phyloP scores from a whole-genome alignment of 2,113 vertebrate genomes.

The Glaucomys volans region DNA sequence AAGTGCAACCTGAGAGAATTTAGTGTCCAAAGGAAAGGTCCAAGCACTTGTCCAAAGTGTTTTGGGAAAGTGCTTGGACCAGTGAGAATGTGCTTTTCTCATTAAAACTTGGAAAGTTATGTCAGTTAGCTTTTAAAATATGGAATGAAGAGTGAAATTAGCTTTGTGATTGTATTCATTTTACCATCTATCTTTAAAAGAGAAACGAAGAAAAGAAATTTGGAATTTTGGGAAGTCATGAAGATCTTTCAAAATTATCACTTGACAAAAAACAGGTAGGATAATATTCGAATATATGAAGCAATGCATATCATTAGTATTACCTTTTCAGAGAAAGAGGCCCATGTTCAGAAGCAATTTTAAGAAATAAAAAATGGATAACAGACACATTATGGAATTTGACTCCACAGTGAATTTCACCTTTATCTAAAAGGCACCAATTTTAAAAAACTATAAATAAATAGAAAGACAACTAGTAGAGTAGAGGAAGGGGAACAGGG shows the following conservation, averaged over 20 bases:
- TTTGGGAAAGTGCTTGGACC: neutral
- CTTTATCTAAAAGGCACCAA: too few relatives aligned
- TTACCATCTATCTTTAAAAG: conserved; percentile 72
- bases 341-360: neutral
- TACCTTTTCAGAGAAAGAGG: neutral
- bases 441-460: too few relatives aligned
- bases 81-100: conserved; percentile 1
- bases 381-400: neutral
- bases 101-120: conserved; percentile 31
- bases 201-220: conserved; percentile 79
- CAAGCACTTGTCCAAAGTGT: neutral
- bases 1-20: neutral
- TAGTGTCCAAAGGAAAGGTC: neutral
- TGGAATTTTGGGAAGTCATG: conserved; percentile 74
- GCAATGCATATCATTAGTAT: neutral
- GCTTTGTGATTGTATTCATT: neutral
- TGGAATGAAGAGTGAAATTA: neutral
- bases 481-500: too few relatives aligned
- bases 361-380: conserved; percentile 7
- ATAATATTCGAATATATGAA: conserved; percentile 27
- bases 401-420: neutral
- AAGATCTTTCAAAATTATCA: conserved; percentile 75
- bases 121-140: conserved; percentile 29
- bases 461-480: too few relatives aligned
- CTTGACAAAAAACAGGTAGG: conserved; percentile 79